Percentiles rank a stretch among this genome's conserved stretches.
These are phyloP conservation scores for Drosophila littoralis DNA, from an alignment of 1,140 invertebrate genomes.

Conservation along the genomic window DNA sequence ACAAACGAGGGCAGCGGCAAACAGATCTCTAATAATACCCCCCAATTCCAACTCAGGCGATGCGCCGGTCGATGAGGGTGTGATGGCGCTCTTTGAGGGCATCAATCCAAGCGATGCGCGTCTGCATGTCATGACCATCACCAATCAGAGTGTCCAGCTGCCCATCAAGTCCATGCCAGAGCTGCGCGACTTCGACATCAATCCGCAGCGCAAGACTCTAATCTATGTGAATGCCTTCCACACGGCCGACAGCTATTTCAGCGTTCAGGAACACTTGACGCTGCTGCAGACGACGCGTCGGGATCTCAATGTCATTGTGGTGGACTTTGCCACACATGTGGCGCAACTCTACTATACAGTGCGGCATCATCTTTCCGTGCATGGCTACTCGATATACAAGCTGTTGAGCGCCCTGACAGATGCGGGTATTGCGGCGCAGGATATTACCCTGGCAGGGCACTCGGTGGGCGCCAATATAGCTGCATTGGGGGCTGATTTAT, in stretches of 20 bases:
- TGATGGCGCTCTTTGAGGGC: slow-evolving; percentile 74
- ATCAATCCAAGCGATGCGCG: slow-evolving; percentile 78
- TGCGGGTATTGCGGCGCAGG: slow-evolving; percentile 52
- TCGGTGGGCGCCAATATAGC: slow-evolving; percentile 79
- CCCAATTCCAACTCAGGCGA: slow-evolving; percentile 49
- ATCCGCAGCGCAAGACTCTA: slow-evolving; percentile 65
- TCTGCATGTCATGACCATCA: slow-evolving; percentile 73
- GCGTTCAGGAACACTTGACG: slow-evolving; percentile 72
- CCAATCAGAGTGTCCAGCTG: slow-evolving; percentile 69
- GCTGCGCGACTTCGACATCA: slow-evolving; percentile 71
- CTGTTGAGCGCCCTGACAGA: slow-evolving; percentile 49
- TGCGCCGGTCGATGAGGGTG: slow-evolving; percentile 75
- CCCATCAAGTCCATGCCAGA: slow-evolving; percentile 70
- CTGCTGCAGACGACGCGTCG: slow-evolving; percentile 64
- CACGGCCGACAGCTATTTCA: slow-evolving; percentile 71
- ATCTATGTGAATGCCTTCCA: slow-evolving; percentile 78
- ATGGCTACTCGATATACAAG: slow-evolving; percentile 73
- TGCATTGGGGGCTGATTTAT: slow-evolving; percentile 67
- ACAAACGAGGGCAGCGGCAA: neutral
- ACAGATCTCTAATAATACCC: neutral
- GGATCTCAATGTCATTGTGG: slow-evolving; percentile 72
- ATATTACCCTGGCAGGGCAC: slow-evolving; percentile 75
- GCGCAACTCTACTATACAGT: slow-evolving; percentile 75
- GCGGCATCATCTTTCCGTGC: slow-evolving; percentile 67
- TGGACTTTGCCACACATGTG: slow-evolving; percentile 74